phyloP scores from a whole-genome alignment of 2,113 vertebrate genomes.

The Lonchura striata region DNA sequence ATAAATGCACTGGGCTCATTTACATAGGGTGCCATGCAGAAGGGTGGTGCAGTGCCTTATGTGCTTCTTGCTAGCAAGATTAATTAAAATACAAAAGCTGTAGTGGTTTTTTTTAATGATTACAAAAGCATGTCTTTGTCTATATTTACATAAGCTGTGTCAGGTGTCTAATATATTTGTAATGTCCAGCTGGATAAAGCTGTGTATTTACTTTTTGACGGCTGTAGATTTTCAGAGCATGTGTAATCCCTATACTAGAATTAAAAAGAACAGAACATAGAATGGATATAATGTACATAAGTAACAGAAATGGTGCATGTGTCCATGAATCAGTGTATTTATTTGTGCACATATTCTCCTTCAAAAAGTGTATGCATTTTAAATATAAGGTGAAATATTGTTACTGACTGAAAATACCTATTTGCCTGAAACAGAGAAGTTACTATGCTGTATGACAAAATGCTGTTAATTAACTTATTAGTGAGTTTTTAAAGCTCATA shows the following conservation, averaged over 20 bases:
- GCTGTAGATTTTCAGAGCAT: not conserved
- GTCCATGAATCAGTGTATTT: not conserved
- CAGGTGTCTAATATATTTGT: not conserved
- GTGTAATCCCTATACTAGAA: not conserved
- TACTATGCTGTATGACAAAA: not conserved
- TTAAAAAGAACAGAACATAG: not conserved
- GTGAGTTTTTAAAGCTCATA: not conserved
- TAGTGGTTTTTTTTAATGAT: not conserved
- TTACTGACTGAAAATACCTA: not conserved
- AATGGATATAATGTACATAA: not conserved
- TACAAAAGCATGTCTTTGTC: not conserved
- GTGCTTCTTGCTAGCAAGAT: not conserved
- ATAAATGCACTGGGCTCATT: not conserved
- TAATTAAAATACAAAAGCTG: slow-evolving; percentile 9
- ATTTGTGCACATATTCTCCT: not conserved
- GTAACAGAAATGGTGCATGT: not conserved
- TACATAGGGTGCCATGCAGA: not conserved
- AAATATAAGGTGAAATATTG: not conserved
- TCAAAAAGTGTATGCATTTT: not conserved
- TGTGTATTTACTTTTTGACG: not conserved
- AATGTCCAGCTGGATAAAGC: not conserved
- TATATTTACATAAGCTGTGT: not conserved
- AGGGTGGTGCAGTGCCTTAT: not conserved
- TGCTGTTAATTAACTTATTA: not conserved
- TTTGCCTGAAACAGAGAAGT: not conserved